Evolutionary conservation across 2,888 invertebrate genomes (phyloP).

Genomic region (Leptopilina myrica): DNA sequence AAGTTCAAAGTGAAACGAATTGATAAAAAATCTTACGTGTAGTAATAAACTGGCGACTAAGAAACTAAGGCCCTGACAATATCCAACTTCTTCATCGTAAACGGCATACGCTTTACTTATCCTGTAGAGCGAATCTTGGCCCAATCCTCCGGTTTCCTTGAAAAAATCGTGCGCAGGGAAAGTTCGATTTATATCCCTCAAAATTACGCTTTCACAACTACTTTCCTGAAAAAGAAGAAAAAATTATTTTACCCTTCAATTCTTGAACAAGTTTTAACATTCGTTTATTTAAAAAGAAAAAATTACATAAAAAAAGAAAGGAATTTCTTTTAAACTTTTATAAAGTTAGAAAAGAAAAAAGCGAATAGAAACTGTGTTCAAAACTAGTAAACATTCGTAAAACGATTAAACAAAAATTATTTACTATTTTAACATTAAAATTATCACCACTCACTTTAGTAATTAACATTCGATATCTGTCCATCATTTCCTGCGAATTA

Average conservation of each 20-base stretch:
- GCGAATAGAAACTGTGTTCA: too few relatives aligned
- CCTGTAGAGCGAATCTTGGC: slow-evolving; percentile 96
- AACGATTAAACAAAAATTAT: too few relatives aligned
- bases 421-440: slow-evolving; percentile 18
- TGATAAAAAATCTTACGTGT: slow-evolving; percentile 84
- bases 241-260: neutral
- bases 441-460: slow-evolving; percentile 84
- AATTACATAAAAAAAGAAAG: too few relatives aligned
- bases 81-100: slow-evolving; percentile 97
- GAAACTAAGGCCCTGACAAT: slow-evolving; percentile 99
- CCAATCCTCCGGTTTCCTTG: slow-evolving; percentile 94
- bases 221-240: slow-evolving; percentile 85
- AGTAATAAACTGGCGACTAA: slow-evolving; percentile 96
- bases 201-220: slow-evolving; percentile 95
- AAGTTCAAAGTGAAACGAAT: neutral
- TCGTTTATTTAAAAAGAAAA: too few relatives aligned
- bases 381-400: neutral
- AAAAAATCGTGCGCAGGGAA: slow-evolving; percentile 99
- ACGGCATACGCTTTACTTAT: slow-evolving; percentile 98
- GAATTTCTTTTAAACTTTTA: too few relatives aligned
- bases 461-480: slow-evolving; percentile 93
- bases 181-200: slow-evolving; percentile 97
- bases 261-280: too few relatives aligned
- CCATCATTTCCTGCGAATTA: slow-evolving; percentile 90
- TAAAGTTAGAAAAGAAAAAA: neutral